Evolutionary conservation across 2,888 invertebrate genomes (phyloP), one percentile per base, ranked within the genome.

Genomic region (Sarcophaga caerulescens): DNA sequence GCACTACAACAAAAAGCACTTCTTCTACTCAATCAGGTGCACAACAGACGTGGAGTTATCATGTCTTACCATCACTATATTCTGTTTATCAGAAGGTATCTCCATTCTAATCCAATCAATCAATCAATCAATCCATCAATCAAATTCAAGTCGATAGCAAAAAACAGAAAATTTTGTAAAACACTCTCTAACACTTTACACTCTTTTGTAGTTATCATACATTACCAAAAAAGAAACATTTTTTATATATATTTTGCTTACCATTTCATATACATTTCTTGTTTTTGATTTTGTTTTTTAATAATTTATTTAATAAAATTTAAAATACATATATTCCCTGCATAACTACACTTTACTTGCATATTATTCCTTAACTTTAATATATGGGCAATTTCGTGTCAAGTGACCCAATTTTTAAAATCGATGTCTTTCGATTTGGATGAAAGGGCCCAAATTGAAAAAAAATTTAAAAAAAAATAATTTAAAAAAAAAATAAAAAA

Each of bases 61-160:
- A 97, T 94, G 96, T 97, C 90, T 95, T 97, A 92, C 97, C 97
- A 90, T 96, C 96, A 91, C 95, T 97, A 92, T 97, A 97, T 94
- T 96, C 96, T 93, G 95, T 95, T 93, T 96, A 96, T 92, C 97
- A 97, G 94, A 97, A 97, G 97, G 97, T 97, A 94, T 35, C 35
- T 35, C 35, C 35, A 35, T 35, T 2, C 35, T 35, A 35, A 35
- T 87, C 71, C 62, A 81, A n/a, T n/a, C n/a, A 17, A 52, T 14
- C 12, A 17, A 52, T 17, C 35, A 35, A 52, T 52, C 52, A 52
- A 52, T 12, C 17, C 52, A 52, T 52, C 12, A 14, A 17, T 4
- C 4, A 52, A 52, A 14, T 14, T 52, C 17, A 52, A 52, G 1
- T 4, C 52, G 17, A 52, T 52, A 52, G 17, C 3, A 65, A 35